Evolutionary conservation across 2,113 vertebrate genomes (phyloP).

Genomic region (Silurus glanis): DNA sequence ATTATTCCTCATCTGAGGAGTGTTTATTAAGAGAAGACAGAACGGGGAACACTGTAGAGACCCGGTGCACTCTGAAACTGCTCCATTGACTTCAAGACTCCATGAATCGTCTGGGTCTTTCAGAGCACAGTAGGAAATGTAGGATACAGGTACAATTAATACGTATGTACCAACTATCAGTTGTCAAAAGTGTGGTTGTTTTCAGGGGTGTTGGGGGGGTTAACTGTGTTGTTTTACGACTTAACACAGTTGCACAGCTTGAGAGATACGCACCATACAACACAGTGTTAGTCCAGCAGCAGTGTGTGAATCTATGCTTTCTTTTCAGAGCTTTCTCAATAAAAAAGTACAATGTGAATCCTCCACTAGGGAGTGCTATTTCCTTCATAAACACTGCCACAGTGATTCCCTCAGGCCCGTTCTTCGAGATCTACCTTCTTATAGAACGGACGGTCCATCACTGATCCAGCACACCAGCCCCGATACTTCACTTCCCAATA

Average conservation of each 20-base stretch:
- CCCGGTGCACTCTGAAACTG: constrained; percentile 48
- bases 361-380: constrained; percentile 73
- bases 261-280: background rate
- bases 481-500: background rate
- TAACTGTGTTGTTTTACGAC: background rate
- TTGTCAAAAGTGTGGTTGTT: background rate
- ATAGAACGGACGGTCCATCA: background rate
- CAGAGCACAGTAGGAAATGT: background rate
- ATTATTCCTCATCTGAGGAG: constrained; percentile 72
- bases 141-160: background rate
- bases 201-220: background rate
- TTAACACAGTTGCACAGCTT: background rate
- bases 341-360: background rate
- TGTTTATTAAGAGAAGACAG: constrained; percentile 47
- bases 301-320: background rate
- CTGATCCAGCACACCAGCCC: constrained; percentile 20
- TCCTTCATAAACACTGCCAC: constrained; percentile 49
- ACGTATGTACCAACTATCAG: no score
- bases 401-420: background rate
- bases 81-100: constrained; percentile 59
- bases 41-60: constrained; percentile 17
- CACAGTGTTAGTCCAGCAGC: background rate
- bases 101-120: constrained; percentile 49
- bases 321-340: background rate
- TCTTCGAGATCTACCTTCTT: background rate